Evolutionary conservation across 1,140 invertebrate genomes (phyloP).

Genomic region (Pinna nobilis): DNA sequence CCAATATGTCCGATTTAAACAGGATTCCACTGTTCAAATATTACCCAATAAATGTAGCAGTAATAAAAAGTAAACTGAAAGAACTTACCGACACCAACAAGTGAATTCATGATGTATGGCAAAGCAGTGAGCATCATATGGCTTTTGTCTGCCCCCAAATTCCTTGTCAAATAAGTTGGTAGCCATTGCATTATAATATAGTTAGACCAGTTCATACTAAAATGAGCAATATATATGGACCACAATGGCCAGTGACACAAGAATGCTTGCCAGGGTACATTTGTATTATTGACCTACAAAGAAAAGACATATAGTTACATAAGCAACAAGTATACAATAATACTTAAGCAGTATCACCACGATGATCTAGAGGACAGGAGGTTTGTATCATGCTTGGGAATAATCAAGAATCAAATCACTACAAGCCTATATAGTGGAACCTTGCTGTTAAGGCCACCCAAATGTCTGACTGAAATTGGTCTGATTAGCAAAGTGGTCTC

Average conservation of each 20-base stretch:
- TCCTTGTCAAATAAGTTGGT: slow-evolving; percentile 83
- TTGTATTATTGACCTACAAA: slow-evolving; percentile 77
- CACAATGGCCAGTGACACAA: slow-evolving; percentile 84
- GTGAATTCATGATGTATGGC: slow-evolving; percentile 86
- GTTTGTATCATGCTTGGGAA: no score
- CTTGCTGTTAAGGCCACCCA: no score
- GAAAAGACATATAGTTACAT: background rate
- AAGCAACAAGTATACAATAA: no score
- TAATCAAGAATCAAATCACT: no score
- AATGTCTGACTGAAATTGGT: no score
- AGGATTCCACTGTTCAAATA: no score
- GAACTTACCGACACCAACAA: slow-evolving; percentile 83
- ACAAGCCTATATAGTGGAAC: no score
- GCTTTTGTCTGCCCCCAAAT: slow-evolving; percentile 82
- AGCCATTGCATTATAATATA: slow-evolving; percentile 91
- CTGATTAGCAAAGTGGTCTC: no score
- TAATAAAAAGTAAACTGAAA: background rate
- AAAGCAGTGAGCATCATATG: slow-evolving; percentile 86
- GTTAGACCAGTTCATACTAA: slow-evolving; percentile 90
- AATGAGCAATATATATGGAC: slow-evolving; percentile 87
- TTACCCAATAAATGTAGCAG: no score
- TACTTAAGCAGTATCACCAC: no score
- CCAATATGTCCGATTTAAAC: no score
- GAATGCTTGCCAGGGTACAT: slow-evolving; percentile 81
- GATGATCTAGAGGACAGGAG: no score